Base-by-base conservation (phyloP, 2,113 vertebrate genomes). In the Budorcas taxicolor region DNA sequence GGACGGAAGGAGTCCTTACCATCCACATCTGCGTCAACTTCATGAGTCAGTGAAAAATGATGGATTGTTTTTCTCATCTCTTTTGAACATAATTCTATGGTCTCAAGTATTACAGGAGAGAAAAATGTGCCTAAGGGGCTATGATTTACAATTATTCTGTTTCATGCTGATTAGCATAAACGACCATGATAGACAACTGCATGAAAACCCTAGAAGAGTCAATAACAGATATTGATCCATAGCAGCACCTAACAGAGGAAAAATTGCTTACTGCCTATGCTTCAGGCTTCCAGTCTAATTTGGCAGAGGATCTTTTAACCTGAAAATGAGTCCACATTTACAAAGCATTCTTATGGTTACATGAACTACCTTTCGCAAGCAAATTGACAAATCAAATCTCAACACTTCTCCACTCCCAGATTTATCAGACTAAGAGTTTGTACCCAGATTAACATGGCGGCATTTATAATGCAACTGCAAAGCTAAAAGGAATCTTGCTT, bases 41-140 rank as follows among this genome's bases (percentile, higher is more conserved):
- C 74, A n/a, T 29, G 53, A 96, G 25, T 97, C 92, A 97, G 96
- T 97, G 96, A 97, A 97, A 98, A 97, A 97, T 97, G 91, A 98
- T 96, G 89, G 62, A 95, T 55, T 40, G n/a, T 47, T 97, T 98
- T 98, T 82, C 91, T 84, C 87, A 27, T 74, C 60, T 97, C 86
- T 17, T 92, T 91, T 90, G 85, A 97, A 91, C 12, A 91, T 40
- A 95, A 97, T 96, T 97, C 21, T 71, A 52, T 62, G 74, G 33
- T 87, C 57, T 97, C 67, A 40, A 97, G 19, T 87, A 94, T 95
- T 93, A 87, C 33, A 93, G 45, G 36, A 87, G 52, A 50, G 15
- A 15, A 92, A 84, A 91, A 71, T 95, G 84, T 96, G 91, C 93
- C 96, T 91, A 87, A 92, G 71, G 90, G 96, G 64, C 71, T 97